Conservation (phyloP, 2,113 vertebrate species). For the Scartelaos histophorus region DNA sequence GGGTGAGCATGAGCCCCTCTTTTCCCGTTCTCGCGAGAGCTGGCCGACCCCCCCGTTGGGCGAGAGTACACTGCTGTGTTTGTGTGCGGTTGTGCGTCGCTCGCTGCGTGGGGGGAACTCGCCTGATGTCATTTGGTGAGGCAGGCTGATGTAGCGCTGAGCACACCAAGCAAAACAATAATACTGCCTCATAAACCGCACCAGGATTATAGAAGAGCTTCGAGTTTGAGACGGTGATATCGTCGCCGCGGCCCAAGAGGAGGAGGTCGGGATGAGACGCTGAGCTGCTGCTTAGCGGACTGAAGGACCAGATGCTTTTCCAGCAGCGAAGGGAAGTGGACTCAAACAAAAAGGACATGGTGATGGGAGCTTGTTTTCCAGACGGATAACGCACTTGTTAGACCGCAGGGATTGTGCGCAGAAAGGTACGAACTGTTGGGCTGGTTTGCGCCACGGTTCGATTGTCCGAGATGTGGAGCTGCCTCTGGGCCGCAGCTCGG, state of each 20-base stretch:
- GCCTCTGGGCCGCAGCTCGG: constrained; percentile 71
- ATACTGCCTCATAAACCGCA: constrained; percentile 8
- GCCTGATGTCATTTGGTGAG: constrained; percentile 69
- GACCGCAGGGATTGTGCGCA: constrained; percentile 10
- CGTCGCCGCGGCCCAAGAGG: not conserved
- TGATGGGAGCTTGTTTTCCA: constrained; percentile 70
- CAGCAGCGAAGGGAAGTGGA: constrained; percentile 56
- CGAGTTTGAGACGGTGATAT: not conserved
- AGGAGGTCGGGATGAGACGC: constrained; percentile 5
- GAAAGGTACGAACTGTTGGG: not conserved
- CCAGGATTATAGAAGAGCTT: not conserved
- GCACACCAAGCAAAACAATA: constrained; percentile 59
- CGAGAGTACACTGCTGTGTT: constrained; percentile 44
- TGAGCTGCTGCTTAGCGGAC: constrained; percentile 46
- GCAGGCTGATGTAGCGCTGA: constrained; percentile 57
- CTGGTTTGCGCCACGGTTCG: not conserved
- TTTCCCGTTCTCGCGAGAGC: constrained; percentile 70
- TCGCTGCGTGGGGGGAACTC: constrained; percentile 62
- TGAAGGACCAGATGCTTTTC: constrained; percentile 72
- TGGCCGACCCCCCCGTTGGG: constrained; percentile 9
- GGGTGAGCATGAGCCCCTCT: constrained; percentile 26
- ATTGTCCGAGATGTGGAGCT: constrained; percentile 54
- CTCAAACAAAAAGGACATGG: constrained; percentile 46
- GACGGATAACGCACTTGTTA: constrained; percentile 58
- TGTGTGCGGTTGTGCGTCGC: constrained; percentile 8